Conservation (phyloP, 2,888 invertebrate genomes). For the Lepidocyrtinus sp. region DNA sequence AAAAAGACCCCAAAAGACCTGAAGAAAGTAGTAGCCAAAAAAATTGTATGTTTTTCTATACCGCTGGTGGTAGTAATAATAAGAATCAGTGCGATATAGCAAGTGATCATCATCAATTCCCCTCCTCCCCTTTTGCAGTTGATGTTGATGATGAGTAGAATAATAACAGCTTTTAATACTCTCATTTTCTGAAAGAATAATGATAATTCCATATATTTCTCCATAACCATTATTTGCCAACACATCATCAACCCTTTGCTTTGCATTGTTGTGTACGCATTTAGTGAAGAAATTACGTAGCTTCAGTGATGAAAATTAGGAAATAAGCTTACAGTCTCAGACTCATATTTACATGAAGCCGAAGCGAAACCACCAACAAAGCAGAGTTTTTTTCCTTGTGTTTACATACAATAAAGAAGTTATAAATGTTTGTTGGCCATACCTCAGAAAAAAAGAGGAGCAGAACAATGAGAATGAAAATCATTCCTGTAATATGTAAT, state of each 20-base stretch:
- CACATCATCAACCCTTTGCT: conserved; percentile 36
- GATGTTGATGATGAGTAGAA: conserved; percentile 34
- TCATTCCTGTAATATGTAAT: conserved; percentile 57
- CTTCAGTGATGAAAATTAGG: conserved; percentile 30
- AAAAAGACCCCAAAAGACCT: too few species aligned
- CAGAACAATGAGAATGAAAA: conserved; percentile 49
- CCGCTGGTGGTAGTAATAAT: conserved; percentile 43
- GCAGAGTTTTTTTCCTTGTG: conserved; percentile 14
- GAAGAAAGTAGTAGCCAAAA: too few species aligned
- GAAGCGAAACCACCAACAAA: conserved; percentile 45
- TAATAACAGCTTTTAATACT: conserved; percentile 52
- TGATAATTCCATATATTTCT: conserved; percentile 42
- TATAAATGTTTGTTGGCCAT: conserved; percentile 33
- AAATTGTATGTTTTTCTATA: too few species aligned
- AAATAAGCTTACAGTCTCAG: conserved; percentile 24
- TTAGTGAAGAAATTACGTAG: background rate
- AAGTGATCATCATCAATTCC: conserved; percentile 29
- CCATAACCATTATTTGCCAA: conserved; percentile 48
- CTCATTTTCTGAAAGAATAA: conserved; percentile 16
- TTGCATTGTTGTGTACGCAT: background rate
- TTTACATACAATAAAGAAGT: conserved; percentile 32
- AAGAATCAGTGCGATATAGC: conserved; percentile 43
- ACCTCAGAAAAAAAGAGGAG: conserved; percentile 17
- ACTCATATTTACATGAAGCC: conserved; percentile 16
- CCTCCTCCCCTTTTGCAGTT: conserved; percentile 22